Evolutionary conservation across 1,140 invertebrate species (phyloP).

Genomic region (Aphaenogaster floridana): DNA sequence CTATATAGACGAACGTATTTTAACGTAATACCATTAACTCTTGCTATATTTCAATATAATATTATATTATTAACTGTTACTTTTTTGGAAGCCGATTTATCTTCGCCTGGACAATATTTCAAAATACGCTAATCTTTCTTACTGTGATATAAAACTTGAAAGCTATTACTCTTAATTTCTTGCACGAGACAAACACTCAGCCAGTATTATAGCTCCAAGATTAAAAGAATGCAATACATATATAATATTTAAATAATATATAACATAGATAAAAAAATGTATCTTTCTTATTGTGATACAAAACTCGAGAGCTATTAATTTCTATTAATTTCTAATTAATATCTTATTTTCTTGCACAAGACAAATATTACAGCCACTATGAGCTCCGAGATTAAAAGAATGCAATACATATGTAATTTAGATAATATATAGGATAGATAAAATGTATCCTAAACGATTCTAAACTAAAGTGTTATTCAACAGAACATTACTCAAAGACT

Average conservation of each 20-base stretch:
- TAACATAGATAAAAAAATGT: neutral
- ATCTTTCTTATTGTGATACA: neutral
- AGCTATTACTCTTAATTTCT: neutral
- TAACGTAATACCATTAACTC: neutral
- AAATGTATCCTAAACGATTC: neutral
- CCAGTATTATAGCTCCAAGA: neutral
- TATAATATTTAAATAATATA: neutral
- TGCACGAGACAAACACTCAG: neutral
- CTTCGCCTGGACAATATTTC: neutral
- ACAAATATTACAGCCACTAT: neutral
- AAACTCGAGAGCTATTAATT: neutral
- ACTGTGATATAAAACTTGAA: neutral
- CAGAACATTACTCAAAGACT: neutral
- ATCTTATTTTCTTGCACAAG: neutral
- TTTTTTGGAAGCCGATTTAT: conserved; percentile 1
- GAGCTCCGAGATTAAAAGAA: neutral
- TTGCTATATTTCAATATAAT: neutral
- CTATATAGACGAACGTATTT: conserved; percentile 13
- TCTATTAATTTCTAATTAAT: too few relatives aligned
- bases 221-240: neutral
- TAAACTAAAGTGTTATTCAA: neutral
- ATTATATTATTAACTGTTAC: neutral
- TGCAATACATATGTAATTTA: too few relatives aligned
- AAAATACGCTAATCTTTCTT: neutral
- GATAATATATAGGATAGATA: too few relatives aligned